A percentile compares a stretch with the other conserved stretches of the same genome.
Evolutionary conservation across 2,113 vertebrate species (phyloP).

Genomic region (Paralichthys olivaceus): DNA sequence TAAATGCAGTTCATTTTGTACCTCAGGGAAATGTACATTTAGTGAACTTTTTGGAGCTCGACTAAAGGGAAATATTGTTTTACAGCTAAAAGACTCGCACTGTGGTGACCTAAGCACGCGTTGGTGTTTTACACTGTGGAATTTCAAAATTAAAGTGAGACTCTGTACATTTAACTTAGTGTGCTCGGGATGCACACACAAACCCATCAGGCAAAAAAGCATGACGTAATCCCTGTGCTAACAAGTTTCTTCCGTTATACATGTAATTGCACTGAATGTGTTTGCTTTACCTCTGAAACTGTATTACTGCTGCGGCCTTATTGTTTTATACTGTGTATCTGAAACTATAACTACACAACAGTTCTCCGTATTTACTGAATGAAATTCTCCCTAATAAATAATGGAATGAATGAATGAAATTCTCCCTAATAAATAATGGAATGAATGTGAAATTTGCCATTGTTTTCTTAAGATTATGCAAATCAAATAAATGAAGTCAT

Average conservation of each 20-base stretch:
- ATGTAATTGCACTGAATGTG: slow-evolving; percentile 26
- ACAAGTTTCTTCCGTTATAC: not conserved
- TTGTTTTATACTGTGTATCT: slow-evolving; percentile 10
- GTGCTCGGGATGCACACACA: not conserved
- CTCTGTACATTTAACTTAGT: not conserved
- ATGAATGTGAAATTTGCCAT: slow-evolving; percentile 6
- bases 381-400: slow-evolving; percentile 22
- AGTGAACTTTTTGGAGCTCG: not conserved
- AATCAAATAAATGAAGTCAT: not conserved
- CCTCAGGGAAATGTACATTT: slow-evolving; percentile 51
- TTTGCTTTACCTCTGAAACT: not conserved
- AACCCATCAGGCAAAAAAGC: slow-evolving; percentile 4
- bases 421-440: slow-evolving; percentile 15
- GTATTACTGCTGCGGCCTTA: not conserved
- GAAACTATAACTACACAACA: not conserved
- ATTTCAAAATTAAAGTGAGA: slow-evolving; percentile 1
- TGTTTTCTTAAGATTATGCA: slow-evolving; percentile 7
- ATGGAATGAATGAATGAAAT: slow-evolving; percentile 8
- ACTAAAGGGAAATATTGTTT: not conserved
- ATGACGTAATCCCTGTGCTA: not conserved
- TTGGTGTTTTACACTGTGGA: not conserved
- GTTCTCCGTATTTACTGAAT: slow-evolving; percentile 2
- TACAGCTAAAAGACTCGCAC: not conserved
- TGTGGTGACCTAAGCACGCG: not conserved
- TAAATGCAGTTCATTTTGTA: not conserved